Base-by-base conservation (phyloP, 2,888 invertebrate species). In the Enoplolaimus lenunculus region DNA sequence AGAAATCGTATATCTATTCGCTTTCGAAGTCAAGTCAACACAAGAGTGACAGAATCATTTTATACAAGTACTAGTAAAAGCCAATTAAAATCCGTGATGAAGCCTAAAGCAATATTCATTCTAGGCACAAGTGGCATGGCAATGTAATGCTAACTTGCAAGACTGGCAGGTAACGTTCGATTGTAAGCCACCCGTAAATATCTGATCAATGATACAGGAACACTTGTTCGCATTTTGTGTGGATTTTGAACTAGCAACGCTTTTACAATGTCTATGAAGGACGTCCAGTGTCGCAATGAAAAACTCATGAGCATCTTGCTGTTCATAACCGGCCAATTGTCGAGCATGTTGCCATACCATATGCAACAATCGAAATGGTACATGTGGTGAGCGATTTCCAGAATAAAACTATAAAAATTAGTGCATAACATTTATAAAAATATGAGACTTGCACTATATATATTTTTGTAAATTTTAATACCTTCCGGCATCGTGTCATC, bases 261-360 rank as follows among this genome's bases (percentile, higher is more conserved):
- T 81, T 85, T 85, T 80, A 87, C 81, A 90, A 79, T 91, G 90
- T 81, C 90, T 86, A 81, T 95, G 95, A 72, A 97, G 84, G 13
- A 94, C 89, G 80, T 94, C 91, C 67, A 97, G 85, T 0, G 92
- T 90, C 57, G 94, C 93, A 75, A 97, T 93, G 80, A 97, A 92
- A 84, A 97, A 97, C 84, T 98, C 97, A 80, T 98, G 97, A 31
- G 97, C 97, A 82, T 98, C 97, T 82, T 97, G 95, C 80, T 97
- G 95, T 81, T 93, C 91, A 81, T 93, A 92, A 68, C 93, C 93
- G 34, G 93, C 92, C 76, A 95, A 86, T 81, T 94, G 91, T 70
- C 89, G 87, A 64, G 92, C 93, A 83, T 94, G 91, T n/a, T 90
- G 92, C 94, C 93, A 97, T 78, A 93, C 93, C 79, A 93, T 85